A percentile compares a stretch with the other conserved stretches of the same genome.
Evolutionary conservation across 2,113 vertebrate species (phyloP).

Genomic region (Herpetotheres cachinnans): DNA sequence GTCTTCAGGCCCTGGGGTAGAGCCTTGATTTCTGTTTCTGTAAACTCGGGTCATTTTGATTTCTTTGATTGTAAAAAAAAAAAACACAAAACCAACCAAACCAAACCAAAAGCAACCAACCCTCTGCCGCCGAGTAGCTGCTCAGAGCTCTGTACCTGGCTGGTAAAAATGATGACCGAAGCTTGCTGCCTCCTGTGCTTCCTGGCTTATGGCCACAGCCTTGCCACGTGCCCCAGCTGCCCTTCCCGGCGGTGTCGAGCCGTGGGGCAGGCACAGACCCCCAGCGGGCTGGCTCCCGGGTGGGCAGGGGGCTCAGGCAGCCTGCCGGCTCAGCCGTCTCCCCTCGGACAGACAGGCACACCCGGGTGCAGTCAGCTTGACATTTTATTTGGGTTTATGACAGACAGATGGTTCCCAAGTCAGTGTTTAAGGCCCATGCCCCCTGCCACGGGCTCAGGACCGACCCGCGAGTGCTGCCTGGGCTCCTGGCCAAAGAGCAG

Average conservation of each 20-base stretch:
- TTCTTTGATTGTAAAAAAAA: conserved; percentile 66
- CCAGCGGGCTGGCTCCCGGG: not conserved
- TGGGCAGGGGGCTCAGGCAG: not conserved
- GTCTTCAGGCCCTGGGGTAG: not conserved
- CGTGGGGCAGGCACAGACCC: not conserved
- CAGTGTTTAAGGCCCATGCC: not conserved
- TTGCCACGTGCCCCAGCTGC: fast-evolving
- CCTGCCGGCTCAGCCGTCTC: not conserved
- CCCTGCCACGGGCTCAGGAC: not conserved
- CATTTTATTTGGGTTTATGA: conserved; percentile 66
- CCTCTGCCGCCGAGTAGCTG: conserved; percentile 59
- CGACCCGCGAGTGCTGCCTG: not conserved
- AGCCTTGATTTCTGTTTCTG: conserved; percentile 68
- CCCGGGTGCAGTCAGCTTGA: not conserved
- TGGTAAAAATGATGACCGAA: conserved; percentile 72
- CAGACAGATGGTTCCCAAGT: conserved; percentile 20
- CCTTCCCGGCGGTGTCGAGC: not conserved
- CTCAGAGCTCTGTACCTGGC: conserved; percentile 66
- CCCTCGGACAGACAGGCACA: not conserved
- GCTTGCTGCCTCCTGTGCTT: conserved; percentile 56
- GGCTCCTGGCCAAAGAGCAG: not conserved
- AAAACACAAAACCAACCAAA: not conserved
- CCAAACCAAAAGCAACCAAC: conserved; percentile 20
- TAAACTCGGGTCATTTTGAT: conserved; percentile 57
- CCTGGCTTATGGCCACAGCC: not conserved